Evolutionary conservation across 2,888 invertebrate genomes (phyloP), one percentile per base, ranked within the genome.

Genomic region (Parasteatoda lunata): DNA sequence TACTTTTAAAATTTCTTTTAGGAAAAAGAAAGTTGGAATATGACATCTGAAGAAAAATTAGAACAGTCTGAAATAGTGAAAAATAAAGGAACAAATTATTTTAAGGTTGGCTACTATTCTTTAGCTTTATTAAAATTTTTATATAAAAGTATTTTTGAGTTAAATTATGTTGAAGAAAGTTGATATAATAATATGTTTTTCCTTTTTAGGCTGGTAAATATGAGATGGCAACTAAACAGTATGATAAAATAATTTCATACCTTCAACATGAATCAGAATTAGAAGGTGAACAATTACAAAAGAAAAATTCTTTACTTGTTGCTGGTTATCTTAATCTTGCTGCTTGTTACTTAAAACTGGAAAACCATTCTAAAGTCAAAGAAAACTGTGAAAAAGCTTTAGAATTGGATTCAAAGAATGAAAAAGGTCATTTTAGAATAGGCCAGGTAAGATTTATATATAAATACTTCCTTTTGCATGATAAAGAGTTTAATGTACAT

Each of bases 71-170:
- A 95, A 91, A 93, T 96, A 13, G 95, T 94, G 89, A 99, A 99
- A 92, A 96, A 96, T 88, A 97, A 96, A 91, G 99, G 98, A 71
- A 98, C 97, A 0, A 94, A 94, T 73, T 98, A 96, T 91, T 97
- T 97, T 91, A 97, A 97, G 92, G 94, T 92, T 89, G 82, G 85
- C 73, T 81, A 80, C n/a, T 77, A 76, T 11, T 11, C 9, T 48
- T 15, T 47, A 30, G 15, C 15, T 52, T 0, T 49, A 70, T 49
- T 45, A 75, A 64, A 47, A 3, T 13, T 47, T 51, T 4, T 59
- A 47, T 5, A 47, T 45, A 11, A 15, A 45, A 49, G 2, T 9
- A 49, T 4, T 13, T 64, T 8, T 48, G 7, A 48, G 5, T 48
- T 15, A 66, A 66, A 9, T n/a, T 48, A 30, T 9, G 7, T 3